These are phyloP conservation scores for Acheta domesticus DNA, from an alignment of 2,888 invertebrate species.

Conservation along the genomic window DNA sequence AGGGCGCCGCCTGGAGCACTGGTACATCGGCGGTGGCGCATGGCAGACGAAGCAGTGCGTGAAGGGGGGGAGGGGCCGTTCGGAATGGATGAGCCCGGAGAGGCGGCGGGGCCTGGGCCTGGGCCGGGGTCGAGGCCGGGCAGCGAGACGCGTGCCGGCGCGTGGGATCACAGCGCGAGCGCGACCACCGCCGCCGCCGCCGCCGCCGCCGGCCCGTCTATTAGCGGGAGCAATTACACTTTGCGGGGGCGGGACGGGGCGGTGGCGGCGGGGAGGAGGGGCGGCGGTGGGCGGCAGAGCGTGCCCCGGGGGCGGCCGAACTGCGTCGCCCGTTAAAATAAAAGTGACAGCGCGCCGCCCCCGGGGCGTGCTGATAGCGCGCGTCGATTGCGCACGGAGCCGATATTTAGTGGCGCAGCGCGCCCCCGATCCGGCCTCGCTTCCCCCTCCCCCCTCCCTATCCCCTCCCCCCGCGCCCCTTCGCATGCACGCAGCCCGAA, in stretches of 20 bases:
- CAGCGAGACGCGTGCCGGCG: no score
- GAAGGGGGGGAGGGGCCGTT: no score
- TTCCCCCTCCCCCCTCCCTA: not conserved
- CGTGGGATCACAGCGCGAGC: no score
- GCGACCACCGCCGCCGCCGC: not conserved
- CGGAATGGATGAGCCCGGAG: no score
- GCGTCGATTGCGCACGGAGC: not conserved
- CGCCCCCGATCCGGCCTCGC: not conserved
- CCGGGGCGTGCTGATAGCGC: not conserved
- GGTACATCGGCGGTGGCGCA: no score
- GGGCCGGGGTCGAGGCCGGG: no score
- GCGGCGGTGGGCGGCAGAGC: not conserved
- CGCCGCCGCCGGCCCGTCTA: not conserved
- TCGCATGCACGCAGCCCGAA: not conserved
- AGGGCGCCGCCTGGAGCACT: no score
- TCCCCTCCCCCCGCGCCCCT: not conserved
- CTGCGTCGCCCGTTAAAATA: conserved; percentile 18
- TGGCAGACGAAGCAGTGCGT: no score
- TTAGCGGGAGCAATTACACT: not conserved
- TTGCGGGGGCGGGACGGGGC: not conserved
- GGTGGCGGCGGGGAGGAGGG: not conserved
- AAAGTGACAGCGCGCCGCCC: not conserved
- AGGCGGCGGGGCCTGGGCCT: no score
- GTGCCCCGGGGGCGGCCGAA: conserved; percentile 1
- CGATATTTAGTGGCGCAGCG: conserved; percentile 5